Conservation (phyloP, 1,140 invertebrate genomes). For the Nautilus pompilius region DNA sequence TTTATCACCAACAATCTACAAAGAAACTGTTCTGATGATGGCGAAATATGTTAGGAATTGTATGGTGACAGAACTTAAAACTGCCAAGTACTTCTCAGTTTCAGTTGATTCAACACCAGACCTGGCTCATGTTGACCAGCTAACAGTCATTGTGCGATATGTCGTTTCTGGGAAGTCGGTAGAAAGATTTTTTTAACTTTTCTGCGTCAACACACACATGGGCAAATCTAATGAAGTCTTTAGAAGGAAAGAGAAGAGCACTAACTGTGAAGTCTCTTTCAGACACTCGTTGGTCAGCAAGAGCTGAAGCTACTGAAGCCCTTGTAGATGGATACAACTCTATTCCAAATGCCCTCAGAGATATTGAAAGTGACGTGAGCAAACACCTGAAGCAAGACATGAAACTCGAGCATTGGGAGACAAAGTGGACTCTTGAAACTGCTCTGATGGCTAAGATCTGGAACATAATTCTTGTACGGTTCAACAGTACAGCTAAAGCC, state of each 20-base stretch:
- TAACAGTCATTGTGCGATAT: not conserved
- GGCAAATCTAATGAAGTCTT: not conserved
- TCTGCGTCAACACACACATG: not conserved
- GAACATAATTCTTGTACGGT: conserved; percentile 1
- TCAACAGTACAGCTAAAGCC: not conserved
- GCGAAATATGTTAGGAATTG: not conserved
- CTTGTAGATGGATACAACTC: not conserved
- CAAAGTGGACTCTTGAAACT: conserved; percentile 1
- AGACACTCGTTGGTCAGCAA: conserved; percentile 5
- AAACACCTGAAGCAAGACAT: not conserved
- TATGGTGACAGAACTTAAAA: not conserved
- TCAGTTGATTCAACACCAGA: conserved; percentile 6
- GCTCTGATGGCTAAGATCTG: not conserved
- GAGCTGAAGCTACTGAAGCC: conserved; percentile 4
- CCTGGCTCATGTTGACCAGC: not conserved
- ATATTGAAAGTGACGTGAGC: not conserved
- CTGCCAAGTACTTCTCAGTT: not conserved
- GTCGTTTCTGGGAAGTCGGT: not conserved
- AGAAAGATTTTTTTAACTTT: conserved; percentile 5
- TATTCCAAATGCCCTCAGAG: not conserved
- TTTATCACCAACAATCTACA: conserved; percentile 1
- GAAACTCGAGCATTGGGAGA: not conserved
- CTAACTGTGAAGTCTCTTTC: not conserved
- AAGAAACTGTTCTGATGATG: conserved; percentile 1
- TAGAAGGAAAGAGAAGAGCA: not conserved